Conservation (phyloP, 2,888 invertebrate genomes). For the Eurytoma californica region DNA sequence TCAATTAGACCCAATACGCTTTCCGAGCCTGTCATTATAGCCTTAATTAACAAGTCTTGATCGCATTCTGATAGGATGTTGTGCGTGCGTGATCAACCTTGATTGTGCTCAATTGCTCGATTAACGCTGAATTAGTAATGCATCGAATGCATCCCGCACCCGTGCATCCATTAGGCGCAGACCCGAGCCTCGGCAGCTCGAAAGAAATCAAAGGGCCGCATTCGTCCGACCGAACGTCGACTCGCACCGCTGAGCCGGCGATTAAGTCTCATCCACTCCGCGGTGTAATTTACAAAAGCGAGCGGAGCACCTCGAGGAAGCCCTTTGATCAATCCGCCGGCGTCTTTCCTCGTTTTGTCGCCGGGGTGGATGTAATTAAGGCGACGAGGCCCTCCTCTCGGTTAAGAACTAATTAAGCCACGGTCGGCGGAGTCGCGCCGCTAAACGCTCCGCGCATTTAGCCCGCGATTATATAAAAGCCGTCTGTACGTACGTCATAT, state of each 20-base stretch:
- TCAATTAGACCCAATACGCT: too few species aligned
- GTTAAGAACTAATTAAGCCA: slow-evolving; percentile 39
- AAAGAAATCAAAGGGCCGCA: not conserved
- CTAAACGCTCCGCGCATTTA: slow-evolving; percentile 38
- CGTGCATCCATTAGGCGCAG: too few species aligned
- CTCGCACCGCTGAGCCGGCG: too few species aligned
- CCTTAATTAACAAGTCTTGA: too few species aligned
- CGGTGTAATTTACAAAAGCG: not conserved
- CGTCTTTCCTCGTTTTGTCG: not conserved
- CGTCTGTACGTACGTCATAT: not conserved
- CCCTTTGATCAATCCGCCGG: not conserved
- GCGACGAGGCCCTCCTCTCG: slow-evolving; percentile 18
- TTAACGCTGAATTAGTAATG: too few species aligned
- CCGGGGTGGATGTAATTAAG: slow-evolving; percentile 35
- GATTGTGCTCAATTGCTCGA: too few species aligned
- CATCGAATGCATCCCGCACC: too few species aligned
- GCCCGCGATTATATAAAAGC: not conserved
- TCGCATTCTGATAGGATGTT: too few species aligned
- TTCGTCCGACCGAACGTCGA: not conserved
- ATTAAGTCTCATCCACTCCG: not conserved
- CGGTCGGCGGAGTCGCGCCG: not conserved
- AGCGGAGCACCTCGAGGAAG: not conserved
- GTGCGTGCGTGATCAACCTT: too few species aligned
- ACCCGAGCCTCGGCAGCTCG: too few species aligned
- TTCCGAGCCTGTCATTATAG: too few species aligned